Evolutionary conservation across 2,888 invertebrate species (phyloP).

Genomic region (Aleiodes leptofemur): DNA sequence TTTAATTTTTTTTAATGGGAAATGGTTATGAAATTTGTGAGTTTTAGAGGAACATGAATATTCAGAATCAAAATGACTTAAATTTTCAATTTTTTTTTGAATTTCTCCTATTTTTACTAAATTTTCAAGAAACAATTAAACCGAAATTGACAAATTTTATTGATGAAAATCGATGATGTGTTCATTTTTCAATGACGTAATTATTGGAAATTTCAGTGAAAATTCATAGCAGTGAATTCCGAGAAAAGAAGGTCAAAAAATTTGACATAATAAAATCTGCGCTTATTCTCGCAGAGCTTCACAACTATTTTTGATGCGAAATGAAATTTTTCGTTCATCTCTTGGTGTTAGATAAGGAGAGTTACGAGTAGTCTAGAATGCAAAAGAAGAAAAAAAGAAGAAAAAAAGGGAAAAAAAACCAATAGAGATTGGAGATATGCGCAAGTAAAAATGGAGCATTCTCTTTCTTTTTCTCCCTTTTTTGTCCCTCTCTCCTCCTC

Average conservation of each 20-base stretch:
- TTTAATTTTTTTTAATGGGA: too few species aligned
- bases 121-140: too few species aligned
- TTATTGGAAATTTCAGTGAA: too few species aligned
- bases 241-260: background rate
- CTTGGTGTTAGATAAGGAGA: slow-evolving; percentile 7
- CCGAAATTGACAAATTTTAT: too few species aligned
- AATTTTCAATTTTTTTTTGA: too few species aligned
- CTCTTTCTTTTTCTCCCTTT: background rate
- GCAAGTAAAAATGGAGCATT: slow-evolving; percentile 26
- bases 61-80: too few species aligned
- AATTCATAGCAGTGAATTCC: too few species aligned
- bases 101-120: too few species aligned
- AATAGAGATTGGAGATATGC: slow-evolving; percentile 24
- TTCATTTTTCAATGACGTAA: too few species aligned
- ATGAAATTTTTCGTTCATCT: slow-evolving; percentile 4
- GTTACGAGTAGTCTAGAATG: slow-evolving; percentile 18
- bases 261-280: background rate
- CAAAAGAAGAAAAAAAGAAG: slow-evolving; percentile 21
- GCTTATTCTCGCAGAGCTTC: background rate
- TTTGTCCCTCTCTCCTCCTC: background rate
- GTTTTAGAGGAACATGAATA: too few species aligned
- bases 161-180: too few species aligned
- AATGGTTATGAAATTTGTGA: too few species aligned
- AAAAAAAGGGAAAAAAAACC: slow-evolving; percentile 6
- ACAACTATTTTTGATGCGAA: slow-evolving; percentile 7